phyloP scores from a whole-genome alignment of 2,888 invertebrate genomes.

The Aleiodes testaceus region DNA sequence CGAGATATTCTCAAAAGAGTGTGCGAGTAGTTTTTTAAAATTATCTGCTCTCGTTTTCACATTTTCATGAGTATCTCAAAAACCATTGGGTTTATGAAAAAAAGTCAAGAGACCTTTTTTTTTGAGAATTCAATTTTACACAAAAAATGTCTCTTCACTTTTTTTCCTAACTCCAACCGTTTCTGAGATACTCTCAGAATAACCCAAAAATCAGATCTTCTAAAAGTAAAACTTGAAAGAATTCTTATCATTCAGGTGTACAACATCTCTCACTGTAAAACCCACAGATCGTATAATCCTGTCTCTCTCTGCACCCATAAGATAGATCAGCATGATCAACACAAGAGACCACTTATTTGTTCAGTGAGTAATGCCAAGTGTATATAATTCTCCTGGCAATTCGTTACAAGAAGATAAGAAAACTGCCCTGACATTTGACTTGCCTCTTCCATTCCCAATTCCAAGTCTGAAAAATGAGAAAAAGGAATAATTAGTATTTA shows the following conservation, averaged over 20 bases:
- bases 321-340: neutral
- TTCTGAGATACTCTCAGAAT: too few species aligned
- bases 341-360: slow-evolving; percentile 9
- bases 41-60: too few species aligned
- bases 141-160: too few species aligned
- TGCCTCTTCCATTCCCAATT: neutral
- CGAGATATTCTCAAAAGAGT: neutral
- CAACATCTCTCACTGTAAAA: neutral
- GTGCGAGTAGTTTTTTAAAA: neutral
- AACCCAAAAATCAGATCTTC: too few species aligned
- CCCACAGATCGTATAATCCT: neutral
- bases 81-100: too few species aligned
- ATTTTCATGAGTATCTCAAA: too few species aligned
- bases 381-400: slow-evolving; percentile 7
- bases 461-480: neutral
- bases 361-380: slow-evolving; percentile 1
- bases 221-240: too few species aligned
- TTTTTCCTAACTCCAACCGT: too few species aligned
- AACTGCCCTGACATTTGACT: slow-evolving; percentile 5
- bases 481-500: neutral
- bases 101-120: too few species aligned
- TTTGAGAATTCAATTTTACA: too few species aligned
- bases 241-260: too few species aligned
- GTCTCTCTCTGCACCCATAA: neutral
- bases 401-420: neutral